Evolutionary conservation across 2,797 vertebrate genomes (phyloP), one percentile per base, ranked within the genome.

Genomic region (Alca torda): DNA sequence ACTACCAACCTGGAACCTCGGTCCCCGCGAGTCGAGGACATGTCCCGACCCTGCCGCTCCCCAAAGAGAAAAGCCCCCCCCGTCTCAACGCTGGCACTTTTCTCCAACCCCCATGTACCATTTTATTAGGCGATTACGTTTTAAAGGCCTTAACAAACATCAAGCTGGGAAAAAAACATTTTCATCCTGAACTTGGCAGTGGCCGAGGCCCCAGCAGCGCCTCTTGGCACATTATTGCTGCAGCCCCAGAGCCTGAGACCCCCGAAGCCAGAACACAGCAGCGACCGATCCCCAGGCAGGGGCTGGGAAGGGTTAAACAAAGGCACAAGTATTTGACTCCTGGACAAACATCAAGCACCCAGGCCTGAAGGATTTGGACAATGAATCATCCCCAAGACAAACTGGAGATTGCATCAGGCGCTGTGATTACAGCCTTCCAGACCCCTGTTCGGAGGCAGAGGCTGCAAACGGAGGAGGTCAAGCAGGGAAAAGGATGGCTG

Each of bases 101-200:
- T 80, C 61, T 75, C 46, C 61, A 11, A 35, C 16, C 37, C 73
- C 77, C 17, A 9, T 0, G 30, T 23, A 37, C 68, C 25, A 7
- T 81, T 85, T 90, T 81, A 89, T 80, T 80, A 95, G 89, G 70
- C 77, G 84, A 89, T 84, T 89, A 91, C 2, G 7, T 91, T 96
- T 90, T 79, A 95, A 76, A 85, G 69, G 74, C 53, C 16, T 89
- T 79, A 80, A 93, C 50, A 70, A 96, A 96, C 3, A 28, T 67
- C 83, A 92, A 19, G 57, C 10, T 79, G 73, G n/a, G 87, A 95
- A 51, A 74, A 61, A 67, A 89, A 67, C 15, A 15, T 53, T 93
- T 87, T 84, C 64, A 73, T 64, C 82, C 81, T 13, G 18, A 78
- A 41, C 60, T 17, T 31, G 45, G 90, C 72, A 90, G 89, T 17